Base-by-base conservation (phyloP, 2,113 vertebrate genomes). In the Hylia prasina region DNA sequence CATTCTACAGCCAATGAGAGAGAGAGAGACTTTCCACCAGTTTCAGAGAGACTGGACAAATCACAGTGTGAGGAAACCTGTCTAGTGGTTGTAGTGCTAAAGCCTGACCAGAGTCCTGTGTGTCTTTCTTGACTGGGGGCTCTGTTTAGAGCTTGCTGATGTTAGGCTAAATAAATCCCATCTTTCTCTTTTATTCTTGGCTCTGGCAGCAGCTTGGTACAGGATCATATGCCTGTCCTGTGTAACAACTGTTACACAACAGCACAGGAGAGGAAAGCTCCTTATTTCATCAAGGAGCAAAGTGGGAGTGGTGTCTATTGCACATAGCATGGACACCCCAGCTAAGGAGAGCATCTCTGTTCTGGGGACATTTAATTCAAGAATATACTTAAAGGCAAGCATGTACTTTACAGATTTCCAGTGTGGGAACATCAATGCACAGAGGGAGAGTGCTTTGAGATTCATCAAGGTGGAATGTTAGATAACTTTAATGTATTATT, bases 191-290 rank as follows among this genome's bases (percentile, higher is more conserved):
- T 88, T 31, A 33, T 69, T 64, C 61, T 68, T 65, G 48, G 25
- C 70, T 72, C 40, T 96, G 61, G 40, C 25, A 72, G 7, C 23
- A 72, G 0, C 25, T 57, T 82, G 84, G 42, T 91, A 13, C 3
- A 7, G 45, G 48, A 84, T 91, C 18, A 10, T 37, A 15, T 31
- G 73, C 27, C 57, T 69, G 56, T 79, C 60, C 51, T 6, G 3
- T 60, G 40, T 60, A 78, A 56, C n/a, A 81, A 33, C 40, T 94
- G n/a, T 93, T 93, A 56, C 83, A 83, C 90, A 90, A 66, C 22
- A 82, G 30, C 63, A 40, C 10, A 21, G 71, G 81, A 81, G 68
- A 87, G 31, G 60, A 70, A 92, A 77, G 76, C 65, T 78, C 72
- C 13, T 37, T 73, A 27, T 66, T 94, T 90, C 69, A 70, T 71